phyloP scores from a whole-genome alignment of 2,113 vertebrate genomes.

The Struthio camelus region DNA sequence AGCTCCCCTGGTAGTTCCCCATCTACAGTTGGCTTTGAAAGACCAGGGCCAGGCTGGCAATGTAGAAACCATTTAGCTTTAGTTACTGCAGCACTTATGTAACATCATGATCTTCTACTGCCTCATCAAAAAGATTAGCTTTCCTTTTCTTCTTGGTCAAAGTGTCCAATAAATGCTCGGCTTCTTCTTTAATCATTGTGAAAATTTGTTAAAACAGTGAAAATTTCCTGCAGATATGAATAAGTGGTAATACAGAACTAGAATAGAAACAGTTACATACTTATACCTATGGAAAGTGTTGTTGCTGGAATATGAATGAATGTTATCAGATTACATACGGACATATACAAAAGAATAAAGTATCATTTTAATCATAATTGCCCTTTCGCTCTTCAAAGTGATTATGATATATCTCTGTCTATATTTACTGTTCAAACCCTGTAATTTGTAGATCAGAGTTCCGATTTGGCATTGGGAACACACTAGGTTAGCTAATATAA shows the following conservation, averaged over 20 bases:
- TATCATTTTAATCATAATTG: conserved; percentile 41
- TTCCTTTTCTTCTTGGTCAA: background rate
- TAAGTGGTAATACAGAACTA: background rate
- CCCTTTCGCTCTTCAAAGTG: background rate
- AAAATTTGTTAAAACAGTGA: background rate
- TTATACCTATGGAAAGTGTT: background rate
- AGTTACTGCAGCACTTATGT: background rate
- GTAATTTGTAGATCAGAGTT: conserved; percentile 41
- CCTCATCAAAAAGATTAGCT: background rate
- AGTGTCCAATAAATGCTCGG: background rate
- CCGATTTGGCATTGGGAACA: background rate
- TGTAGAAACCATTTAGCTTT: background rate
- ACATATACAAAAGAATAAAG: background rate
- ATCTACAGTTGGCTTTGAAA: background rate
- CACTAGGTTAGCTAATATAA: background rate
- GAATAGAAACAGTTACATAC: background rate
- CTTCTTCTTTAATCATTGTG: background rate
- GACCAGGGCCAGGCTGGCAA: background rate
- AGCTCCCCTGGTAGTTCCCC: background rate
- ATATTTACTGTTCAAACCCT: background rate
- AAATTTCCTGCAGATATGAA: background rate
- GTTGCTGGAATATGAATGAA: background rate
- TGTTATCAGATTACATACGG: conserved; percentile 20
- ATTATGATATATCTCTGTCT: background rate
- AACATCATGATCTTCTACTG: background rate